Evolutionary conservation across 2,113 vertebrate species (phyloP).

Genomic region (Daboia siamensis): DNA sequence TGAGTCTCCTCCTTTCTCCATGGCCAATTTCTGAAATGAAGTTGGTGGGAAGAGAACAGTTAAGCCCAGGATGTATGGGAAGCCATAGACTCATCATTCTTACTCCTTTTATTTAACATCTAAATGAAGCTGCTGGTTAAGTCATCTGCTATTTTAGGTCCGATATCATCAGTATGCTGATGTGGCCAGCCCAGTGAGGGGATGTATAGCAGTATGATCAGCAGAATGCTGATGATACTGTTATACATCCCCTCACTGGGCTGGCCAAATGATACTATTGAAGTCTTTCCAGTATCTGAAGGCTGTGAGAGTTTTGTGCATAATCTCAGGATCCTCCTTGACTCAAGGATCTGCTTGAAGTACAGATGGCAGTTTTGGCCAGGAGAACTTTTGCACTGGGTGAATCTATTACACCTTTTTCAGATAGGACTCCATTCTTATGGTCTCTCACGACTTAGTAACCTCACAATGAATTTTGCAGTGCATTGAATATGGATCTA

Average conservation of each 20-base stretch:
- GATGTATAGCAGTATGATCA: too few species aligned
- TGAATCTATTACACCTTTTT: background rate
- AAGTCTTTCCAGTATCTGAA: background rate
- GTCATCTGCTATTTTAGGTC: background rate
- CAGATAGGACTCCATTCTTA: background rate
- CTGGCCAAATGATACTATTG: background rate
- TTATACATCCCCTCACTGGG: background rate
- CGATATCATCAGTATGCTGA: background rate
- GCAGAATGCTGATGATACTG: background rate
- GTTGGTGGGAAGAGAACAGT: background rate
- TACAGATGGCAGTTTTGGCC: background rate
- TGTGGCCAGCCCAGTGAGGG: background rate
- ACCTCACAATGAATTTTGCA: background rate
- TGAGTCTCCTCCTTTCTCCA: background rate
- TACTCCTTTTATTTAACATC: background rate
- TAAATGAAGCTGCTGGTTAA: background rate
- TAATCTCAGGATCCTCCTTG: background rate
- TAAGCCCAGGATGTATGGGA: background rate
- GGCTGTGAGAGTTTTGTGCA: background rate
- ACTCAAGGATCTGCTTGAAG: background rate
- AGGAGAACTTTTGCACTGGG: background rate
- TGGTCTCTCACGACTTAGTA: background rate
- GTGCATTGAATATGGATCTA: background rate
- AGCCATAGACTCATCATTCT: background rate
- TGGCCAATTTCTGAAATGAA: background rate